These are phyloP conservation scores for Drosophila prolongata DNA, from an alignment of 2,888 invertebrate genomes.

Conservation along the genomic window DNA sequence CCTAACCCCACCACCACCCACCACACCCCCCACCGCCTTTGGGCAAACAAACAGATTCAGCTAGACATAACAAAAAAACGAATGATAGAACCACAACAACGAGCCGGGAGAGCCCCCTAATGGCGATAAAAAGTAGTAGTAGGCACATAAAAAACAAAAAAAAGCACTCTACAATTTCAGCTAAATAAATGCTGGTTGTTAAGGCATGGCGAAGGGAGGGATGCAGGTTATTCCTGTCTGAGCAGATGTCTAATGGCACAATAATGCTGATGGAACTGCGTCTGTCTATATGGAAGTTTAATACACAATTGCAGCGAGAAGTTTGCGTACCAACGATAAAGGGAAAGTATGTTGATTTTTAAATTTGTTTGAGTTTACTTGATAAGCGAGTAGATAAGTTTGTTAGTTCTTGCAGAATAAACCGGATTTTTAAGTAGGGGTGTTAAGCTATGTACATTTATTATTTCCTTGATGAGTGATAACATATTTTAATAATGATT, in stretches of 20 bases:
- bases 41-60: constrained; percentile 59
- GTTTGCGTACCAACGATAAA: constrained; percentile 10
- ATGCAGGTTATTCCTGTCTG: constrained; percentile 8
- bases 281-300: constrained; percentile 38
- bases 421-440: too few species aligned
- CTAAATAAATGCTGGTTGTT: constrained; percentile 40
- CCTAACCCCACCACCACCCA: constrained; percentile 36
- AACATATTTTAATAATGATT: not conserved
- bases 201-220: not conserved
- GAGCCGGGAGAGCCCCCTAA: constrained; percentile 9
- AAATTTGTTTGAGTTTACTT: too few species aligned
- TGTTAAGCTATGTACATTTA: too few species aligned
- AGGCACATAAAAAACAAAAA: constrained; percentile 50
- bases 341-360: not conserved
- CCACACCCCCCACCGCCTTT: constrained; percentile 18
- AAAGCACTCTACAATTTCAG: constrained; percentile 55
- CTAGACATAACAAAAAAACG: constrained; percentile 48
- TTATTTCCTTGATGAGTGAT: too few species aligned
- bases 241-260: constrained; percentile 68
- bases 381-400: too few species aligned
- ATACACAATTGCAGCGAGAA: constrained; percentile 39
- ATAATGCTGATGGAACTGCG: constrained; percentile 54
- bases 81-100: constrained; percentile 10
- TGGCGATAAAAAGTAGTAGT: constrained; percentile 51
- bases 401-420: too few species aligned